phyloP scores from a whole-genome alignment of 2,888 invertebrate species.

The Pyrrhosoma nymphula region DNA sequence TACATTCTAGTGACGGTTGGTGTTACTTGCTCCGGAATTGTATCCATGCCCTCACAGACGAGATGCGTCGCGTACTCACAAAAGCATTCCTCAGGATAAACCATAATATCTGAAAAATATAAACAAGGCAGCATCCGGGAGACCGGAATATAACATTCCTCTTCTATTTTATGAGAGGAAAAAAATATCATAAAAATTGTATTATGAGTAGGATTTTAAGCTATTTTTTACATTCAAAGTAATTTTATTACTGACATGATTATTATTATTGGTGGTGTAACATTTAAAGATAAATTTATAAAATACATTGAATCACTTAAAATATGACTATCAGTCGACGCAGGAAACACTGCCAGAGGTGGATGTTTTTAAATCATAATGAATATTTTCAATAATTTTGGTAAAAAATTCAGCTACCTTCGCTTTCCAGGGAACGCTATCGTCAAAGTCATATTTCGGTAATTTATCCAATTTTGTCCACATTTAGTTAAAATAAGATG shows the following conservation, averaged over 20 bases:
- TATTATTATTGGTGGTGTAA: too few relatives aligned
- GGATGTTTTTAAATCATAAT: too few relatives aligned
- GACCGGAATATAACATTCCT: not conserved
- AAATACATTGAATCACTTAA: not conserved
- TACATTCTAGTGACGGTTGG: conserved; percentile 39
- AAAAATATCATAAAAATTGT: not conserved
- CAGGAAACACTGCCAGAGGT: too few relatives aligned
- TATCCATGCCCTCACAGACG: conserved; percentile 31
- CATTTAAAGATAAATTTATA: not conserved
- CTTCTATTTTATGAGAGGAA: not conserved
- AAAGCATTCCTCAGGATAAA: conserved; percentile 8
- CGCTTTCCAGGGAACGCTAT: too few relatives aligned
- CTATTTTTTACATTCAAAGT: too few relatives aligned
- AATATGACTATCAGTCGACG: too few relatives aligned
- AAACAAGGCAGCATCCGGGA: not conserved
- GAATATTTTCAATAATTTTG: too few relatives aligned
- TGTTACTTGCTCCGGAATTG: conserved; percentile 15
- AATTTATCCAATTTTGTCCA: too few relatives aligned
- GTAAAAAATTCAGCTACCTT: too few relatives aligned
- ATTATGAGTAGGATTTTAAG: too few relatives aligned
- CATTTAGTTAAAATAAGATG: too few relatives aligned
- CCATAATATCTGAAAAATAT: not conserved
- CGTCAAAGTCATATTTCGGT: too few relatives aligned
- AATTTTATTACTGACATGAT: not conserved
- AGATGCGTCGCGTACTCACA: conserved; percentile 3